Evolutionary conservation across 2,888 invertebrate species (phyloP).

Genomic region (Elegia similella): DNA sequence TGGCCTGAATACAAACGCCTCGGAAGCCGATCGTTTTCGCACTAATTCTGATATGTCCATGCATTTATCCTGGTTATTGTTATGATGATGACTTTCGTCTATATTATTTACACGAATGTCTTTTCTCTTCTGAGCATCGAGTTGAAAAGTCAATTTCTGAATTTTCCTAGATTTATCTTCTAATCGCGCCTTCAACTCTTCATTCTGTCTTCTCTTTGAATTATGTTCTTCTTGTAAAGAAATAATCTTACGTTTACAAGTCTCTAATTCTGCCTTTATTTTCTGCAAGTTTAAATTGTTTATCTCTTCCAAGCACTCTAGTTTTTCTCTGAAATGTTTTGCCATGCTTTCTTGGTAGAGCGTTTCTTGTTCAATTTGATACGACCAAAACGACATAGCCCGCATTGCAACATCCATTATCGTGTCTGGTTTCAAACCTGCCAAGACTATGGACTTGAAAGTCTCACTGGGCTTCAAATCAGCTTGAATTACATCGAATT

Average conservation of each 20-base stretch:
- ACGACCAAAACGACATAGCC: constrained; percentile 80
- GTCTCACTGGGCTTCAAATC: constrained; percentile 76
- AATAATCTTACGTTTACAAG: constrained; percentile 66
- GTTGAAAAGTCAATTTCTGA: constrained; percentile 70
- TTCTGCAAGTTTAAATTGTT: constrained; percentile 69
- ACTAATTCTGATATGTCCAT: constrained; percentile 72
- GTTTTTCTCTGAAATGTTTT: constrained; percentile 69
- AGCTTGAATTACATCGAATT: constrained; percentile 78
- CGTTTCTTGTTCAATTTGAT: constrained; percentile 77
- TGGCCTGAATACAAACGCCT: constrained; percentile 66
- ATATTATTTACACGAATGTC: constrained; percentile 55
- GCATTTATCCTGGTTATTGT: constrained; percentile 53
- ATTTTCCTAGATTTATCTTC: constrained; percentile 72
- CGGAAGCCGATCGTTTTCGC: constrained; percentile 54
- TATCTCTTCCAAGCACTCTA: constrained; percentile 71
- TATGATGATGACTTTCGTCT: constrained; percentile 43
- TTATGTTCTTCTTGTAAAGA: constrained; percentile 66
- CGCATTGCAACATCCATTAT: constrained; percentile 80
- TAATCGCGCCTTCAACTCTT: constrained; percentile 63
- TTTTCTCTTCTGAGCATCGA: constrained; percentile 67
- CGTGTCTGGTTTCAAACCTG: constrained; percentile 76
- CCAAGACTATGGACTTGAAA: constrained; percentile 77
- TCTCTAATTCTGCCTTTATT: constrained; percentile 71
- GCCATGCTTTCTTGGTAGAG: constrained; percentile 73
- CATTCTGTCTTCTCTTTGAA: constrained; percentile 70